phyloP scores from a whole-genome alignment of 1,140 invertebrate genomes.

The Sminthurinus signatus region DNA sequence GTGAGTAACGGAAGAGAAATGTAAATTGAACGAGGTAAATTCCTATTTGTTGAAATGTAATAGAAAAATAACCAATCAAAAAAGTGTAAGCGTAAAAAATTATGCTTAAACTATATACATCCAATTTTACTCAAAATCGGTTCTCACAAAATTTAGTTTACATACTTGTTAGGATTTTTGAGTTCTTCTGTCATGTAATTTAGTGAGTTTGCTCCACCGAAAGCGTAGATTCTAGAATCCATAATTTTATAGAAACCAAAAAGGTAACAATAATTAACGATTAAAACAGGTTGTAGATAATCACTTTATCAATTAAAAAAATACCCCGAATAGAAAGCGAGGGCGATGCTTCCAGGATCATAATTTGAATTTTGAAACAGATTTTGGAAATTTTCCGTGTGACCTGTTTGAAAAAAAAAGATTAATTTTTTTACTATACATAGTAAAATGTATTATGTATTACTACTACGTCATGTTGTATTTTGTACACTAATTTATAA shows the following conservation, averaged over 20 bases:
- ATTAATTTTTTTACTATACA: too few relatives aligned
- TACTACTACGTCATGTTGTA: conserved; percentile 45
- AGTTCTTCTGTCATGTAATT: conserved; percentile 90
- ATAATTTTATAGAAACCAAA: conserved; percentile 46
- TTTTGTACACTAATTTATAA: conserved; percentile 47
- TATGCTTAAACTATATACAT: background rate
- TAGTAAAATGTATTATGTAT: background rate
- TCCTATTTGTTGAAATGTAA: conserved; percentile 51
- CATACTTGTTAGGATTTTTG: conserved; percentile 78
- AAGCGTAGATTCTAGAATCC: conserved; percentile 92
- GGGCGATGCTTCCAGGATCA: conserved; percentile 73
- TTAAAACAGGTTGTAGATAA: too few relatives aligned
- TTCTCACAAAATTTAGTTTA: conserved; percentile 42
- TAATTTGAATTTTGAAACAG: conserved; percentile 71
- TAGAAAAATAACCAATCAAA: conserved; percentile 23
- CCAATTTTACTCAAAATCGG: conserved; percentile 6
- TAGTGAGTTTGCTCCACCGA: conserved; percentile 79
- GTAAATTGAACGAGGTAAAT: conserved; percentile 80
- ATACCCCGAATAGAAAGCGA: conserved; percentile 62
- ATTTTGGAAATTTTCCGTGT: conserved; percentile 64
- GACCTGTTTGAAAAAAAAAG: conserved; percentile 46
- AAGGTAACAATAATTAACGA: too few relatives aligned
- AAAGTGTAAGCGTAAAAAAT: conserved; percentile 6
- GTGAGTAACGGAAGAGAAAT: conserved; percentile 87
- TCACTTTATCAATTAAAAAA: too few relatives aligned